These are phyloP conservation scores for Misgurnus anguillicaudatus DNA, from an alignment of 2,113 vertebrate species.

Conservation along the genomic window DNA sequence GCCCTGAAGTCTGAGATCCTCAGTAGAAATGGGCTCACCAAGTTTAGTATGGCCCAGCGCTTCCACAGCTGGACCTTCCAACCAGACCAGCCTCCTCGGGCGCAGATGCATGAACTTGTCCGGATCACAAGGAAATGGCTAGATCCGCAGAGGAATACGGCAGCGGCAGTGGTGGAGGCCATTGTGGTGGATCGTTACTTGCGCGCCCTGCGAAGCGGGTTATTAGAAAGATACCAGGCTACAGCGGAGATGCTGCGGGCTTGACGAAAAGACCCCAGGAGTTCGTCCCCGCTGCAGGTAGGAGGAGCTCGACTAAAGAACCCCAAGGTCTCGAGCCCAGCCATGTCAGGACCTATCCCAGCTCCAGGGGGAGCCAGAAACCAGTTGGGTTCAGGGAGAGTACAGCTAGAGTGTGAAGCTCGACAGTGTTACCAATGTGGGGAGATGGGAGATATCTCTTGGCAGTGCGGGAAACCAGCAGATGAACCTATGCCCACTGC, in stretches of 20 bases:
- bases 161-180: slow-evolving; percentile 15
- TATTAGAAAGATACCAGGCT: too few relatives aligned
- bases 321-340: neutral
- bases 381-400: neutral
- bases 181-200: slow-evolving; percentile 29
- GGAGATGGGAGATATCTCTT: slow-evolving; percentile 25
- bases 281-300: too few relatives aligned
- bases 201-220: neutral
- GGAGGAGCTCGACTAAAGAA: slow-evolving; percentile 10
- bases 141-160: neutral
- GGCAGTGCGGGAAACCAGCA: slow-evolving; percentile 16
- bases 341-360: neutral
- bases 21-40: too few relatives aligned
- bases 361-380: slow-evolving; percentile 9
- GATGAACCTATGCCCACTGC: neutral
- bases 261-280: too few relatives aligned
- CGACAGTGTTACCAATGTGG: slow-evolving; percentile 30
- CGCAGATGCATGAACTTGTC: neutral
- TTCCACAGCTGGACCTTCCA: too few relatives aligned
- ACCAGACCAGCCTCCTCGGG: too few relatives aligned
- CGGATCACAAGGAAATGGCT: slow-evolving; percentile 13
- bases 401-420: neutral
- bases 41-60: too few relatives aligned
- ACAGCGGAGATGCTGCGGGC: too few relatives aligned
- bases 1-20: neutral